Conservation (phyloP, 2,113 vertebrate genomes). For the Cromileptes altivelis region DNA sequence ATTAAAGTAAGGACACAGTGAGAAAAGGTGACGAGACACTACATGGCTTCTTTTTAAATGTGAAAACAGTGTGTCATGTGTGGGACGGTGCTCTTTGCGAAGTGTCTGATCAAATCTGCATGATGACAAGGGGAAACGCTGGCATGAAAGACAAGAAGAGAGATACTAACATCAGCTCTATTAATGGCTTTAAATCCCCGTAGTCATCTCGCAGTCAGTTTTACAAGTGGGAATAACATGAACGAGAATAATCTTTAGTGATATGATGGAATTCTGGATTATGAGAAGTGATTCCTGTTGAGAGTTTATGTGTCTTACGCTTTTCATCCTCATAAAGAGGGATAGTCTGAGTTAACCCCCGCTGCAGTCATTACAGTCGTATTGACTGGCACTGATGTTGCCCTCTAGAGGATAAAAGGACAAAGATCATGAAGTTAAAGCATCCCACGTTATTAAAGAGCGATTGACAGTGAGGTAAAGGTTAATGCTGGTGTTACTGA, state of each 20-base stretch:
- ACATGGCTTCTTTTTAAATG: background rate
- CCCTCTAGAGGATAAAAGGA: conserved; percentile 5
- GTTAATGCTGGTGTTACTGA: background rate
- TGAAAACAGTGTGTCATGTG: conserved; percentile 7
- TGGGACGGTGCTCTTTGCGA: conserved; percentile 17
- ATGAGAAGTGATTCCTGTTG: background rate
- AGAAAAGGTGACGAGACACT: background rate
- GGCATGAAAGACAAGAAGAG: background rate
- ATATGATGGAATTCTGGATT: background rate
- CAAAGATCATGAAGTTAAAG: background rate
- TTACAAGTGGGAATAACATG: background rate
- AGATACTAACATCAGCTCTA: background rate
- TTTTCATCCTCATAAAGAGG: conserved; percentile 1
- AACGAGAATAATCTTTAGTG: conserved; percentile 16
- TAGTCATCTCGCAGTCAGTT: background rate
- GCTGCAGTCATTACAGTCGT: background rate
- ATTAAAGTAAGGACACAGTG: conserved; percentile 13
- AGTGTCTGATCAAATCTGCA: conserved; percentile 38
- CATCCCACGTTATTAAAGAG: conserved; percentile 4
- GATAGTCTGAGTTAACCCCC: background rate
- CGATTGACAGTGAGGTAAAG: background rate
- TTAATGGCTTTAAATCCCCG: conserved; percentile 1
- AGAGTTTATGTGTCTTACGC: background rate
- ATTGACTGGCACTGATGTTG: background rate
- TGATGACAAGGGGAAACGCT: conserved; percentile 4